Evolutionary conservation across 2,888 invertebrate genomes (phyloP).

Genomic region (Lycophotia porphyrea): DNA sequence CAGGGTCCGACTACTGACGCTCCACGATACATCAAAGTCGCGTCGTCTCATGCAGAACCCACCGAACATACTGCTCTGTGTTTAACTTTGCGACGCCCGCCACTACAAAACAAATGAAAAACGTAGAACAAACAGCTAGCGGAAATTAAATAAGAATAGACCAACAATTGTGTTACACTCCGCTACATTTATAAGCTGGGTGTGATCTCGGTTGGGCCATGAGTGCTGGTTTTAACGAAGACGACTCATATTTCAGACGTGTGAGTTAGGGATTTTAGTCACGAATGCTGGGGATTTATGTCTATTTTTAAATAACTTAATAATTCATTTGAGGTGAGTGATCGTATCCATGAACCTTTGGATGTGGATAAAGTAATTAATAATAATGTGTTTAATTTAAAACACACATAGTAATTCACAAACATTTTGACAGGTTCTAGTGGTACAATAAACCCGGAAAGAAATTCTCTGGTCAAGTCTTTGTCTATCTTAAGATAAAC

Average conservation of each 20-base stretch:
- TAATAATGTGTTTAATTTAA: neutral
- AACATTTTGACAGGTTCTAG: neutral
- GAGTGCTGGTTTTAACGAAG: conserved; percentile 36
- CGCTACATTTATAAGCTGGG: conserved; percentile 45
- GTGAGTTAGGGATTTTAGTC: conserved; percentile 14
- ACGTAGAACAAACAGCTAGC: conserved; percentile 70
- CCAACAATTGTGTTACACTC: conserved; percentile 55
- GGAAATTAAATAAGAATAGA: conserved; percentile 76
- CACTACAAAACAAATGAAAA: conserved; percentile 70
- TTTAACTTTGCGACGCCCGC: conserved; percentile 58
- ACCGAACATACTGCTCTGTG: conserved; percentile 69
- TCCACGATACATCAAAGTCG: conserved; percentile 85
- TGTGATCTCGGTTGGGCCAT: conserved; percentile 22
- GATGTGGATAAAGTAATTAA: neutral
- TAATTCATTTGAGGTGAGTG: conserved; percentile 11
- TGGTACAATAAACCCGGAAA: neutral
- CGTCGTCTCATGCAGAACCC: conserved; percentile 74
- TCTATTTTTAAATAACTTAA: neutral
- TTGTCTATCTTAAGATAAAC: neutral
- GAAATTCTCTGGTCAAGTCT: neutral
- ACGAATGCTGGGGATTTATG: conserved; percentile 23
- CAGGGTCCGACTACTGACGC: conserved; percentile 81
- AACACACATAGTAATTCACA: neutral
- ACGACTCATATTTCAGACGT: conserved; percentile 22
- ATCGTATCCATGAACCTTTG: conserved; percentile 1